Evolutionary conservation across 2,888 invertebrate species (phyloP), one percentile per base, ranked within the genome.

Genomic region (Hesperia comma): DNA sequence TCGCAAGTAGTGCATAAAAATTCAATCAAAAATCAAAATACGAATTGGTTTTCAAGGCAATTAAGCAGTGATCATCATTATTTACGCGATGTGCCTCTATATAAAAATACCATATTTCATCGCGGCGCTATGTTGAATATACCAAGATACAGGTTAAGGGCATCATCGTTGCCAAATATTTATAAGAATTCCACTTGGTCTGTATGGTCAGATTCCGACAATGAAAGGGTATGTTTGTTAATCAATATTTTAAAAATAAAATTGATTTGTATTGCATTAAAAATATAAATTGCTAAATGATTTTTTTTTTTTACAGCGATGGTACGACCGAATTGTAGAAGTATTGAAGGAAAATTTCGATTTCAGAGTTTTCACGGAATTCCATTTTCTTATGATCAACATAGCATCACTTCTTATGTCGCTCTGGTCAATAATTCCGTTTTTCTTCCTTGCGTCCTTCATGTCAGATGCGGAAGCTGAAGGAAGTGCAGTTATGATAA

Each of bases 401-500:
- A 77, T 98, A 40, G 96, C 97, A 43, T 98, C 97, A 63, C 94
- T 98, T 72, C 94, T 98, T 67, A 94, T 99, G 58, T 98, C 98
- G 82, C 95, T 96, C 76, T 98, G 98, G 96, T 97, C 97, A 85
- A 98, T 99, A 81, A 97, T 98, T 71, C 98, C 98, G 4, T 99
- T 99, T 89, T 97, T 99, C 84, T 96, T 96, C 85, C 95, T 97
- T 79, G 94, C 94, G 63, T 87, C 88, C 0, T 91, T 84, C 68
- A 94, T 95, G 77, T 93, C 95, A 51, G 94, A 94, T 10, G 94
- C 95, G 75, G 90, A 94, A 0, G 94, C 96, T 69, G 93, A 95
- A 4, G 95, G 95, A 12, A 96, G 95, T 2, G 96, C 98, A 0
- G 94, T 94, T 72, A 94, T 98, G 76, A 95, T 98, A 73, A 96